These are phyloP conservation scores for Rapana venosa DNA, from an alignment of 2,888 invertebrate species.

Conservation along the genomic window DNA sequence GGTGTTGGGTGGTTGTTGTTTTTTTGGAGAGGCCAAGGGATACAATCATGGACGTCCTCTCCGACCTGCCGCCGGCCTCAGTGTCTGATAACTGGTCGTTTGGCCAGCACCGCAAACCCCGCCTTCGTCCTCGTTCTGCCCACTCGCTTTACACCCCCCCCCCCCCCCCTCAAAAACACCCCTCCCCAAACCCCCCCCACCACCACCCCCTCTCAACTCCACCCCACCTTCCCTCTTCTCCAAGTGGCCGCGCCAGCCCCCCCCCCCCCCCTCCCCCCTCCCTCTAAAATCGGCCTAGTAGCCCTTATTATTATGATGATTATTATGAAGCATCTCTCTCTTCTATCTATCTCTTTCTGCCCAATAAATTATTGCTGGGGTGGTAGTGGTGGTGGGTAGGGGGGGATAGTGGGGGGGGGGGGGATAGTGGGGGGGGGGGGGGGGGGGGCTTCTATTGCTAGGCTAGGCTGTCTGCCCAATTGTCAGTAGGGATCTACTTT, in stretches of 20 bases:
- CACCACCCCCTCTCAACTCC: neutral
- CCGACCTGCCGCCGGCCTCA: neutral
- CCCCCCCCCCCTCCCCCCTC: neutral
- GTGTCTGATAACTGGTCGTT: constrained; percentile 6
- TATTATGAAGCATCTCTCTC: neutral
- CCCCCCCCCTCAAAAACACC: too few relatives aligned
- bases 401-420: too few relatives aligned
- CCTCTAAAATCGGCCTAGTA: neutral
- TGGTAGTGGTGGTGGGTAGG: too few relatives aligned
- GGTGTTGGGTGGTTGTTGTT: too few relatives aligned
- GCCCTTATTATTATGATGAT: neutral
- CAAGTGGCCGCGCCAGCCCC: too few relatives aligned
- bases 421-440: too few relatives aligned
- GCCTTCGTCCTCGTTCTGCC: neutral
- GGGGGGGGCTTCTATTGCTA: too few relatives aligned
- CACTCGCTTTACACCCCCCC: neutral
- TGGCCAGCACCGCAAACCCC: neutral
- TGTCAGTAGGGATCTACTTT: too few relatives aligned
- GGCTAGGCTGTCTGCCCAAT: too few relatives aligned
- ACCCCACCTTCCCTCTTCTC: neutral
- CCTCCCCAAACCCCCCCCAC: neutral
- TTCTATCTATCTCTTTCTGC: neutral
- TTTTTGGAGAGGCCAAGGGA: neutral
- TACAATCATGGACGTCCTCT: constrained; percentile 1
- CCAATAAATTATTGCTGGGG: neutral